Evolutionary conservation across 2,888 invertebrate genomes (phyloP), one percentile per base, ranked within the genome.

Genomic region (Agrotis exclamationis): DNA sequence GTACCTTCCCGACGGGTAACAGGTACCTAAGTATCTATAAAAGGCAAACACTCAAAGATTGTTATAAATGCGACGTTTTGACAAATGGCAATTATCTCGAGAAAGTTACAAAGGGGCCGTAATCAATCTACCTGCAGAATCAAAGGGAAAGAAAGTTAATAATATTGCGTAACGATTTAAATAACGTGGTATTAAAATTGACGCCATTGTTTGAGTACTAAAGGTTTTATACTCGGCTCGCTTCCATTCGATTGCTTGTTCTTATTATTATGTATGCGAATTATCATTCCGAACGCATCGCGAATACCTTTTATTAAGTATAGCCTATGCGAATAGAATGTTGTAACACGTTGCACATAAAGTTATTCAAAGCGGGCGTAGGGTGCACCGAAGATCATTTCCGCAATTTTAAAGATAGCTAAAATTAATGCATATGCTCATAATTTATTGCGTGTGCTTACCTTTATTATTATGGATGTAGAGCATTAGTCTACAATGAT

Each of bases 101-200:
- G 84, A 85, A 85, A 85, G 77, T 83, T 73, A 57, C 51, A 74
- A 79, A 59, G 65, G 67, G 71, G 69, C 67, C 54, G 70, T 77
- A 81, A 83, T 84, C 64, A 74, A 83, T 79, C 74, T 74, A 69
- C 57, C 59, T 63, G 70, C 67, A 74, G 24, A 73, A 78, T 57
- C 48, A 60, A 82, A 81, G 74, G 80, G 74, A 87, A 85, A 83
- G 86, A 87, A 86, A 87, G 85, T 79, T 83, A 78, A 74, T 66
- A 70, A 69, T 74, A 78, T 85, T 86, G 70, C 87, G 78, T 79
- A 85, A 86, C 62, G 70, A 72, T 74, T 76, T 71, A 77, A 79
- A 80, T 80, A 86, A 79, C 75, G 67, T 63, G 68, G 24, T 73
- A 82, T 83, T 81, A 68, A 83, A 83, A 86, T 85, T 85, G 77